A percentile compares a stretch with the other conserved stretches of the same genome.
phyloP scores from a whole-genome alignment of 2,797 vertebrate species.

The Enteromius viviparus region DNA sequence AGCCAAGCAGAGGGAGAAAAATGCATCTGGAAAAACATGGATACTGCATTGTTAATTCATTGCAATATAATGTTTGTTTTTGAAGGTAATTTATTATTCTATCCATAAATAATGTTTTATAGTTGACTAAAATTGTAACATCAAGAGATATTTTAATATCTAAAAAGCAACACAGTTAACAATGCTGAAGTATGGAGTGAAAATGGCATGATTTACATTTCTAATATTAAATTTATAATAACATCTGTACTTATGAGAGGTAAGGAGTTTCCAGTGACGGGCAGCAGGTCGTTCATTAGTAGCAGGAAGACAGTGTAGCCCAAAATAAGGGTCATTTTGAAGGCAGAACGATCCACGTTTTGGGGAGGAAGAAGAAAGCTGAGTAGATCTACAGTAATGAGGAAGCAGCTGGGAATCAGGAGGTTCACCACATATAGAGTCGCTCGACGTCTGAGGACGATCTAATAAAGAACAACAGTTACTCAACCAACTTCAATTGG shows the following conservation, averaged over 20 bases:
- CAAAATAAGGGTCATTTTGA: constrained; percentile 83
- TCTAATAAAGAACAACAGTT: constrained; percentile 42
- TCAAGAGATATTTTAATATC: background rate
- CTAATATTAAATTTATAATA: no score
- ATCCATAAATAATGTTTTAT: background rate
- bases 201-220: constrained; percentile 59
- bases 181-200: background rate
- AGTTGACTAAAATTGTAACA: background rate
- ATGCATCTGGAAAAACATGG: constrained; percentile 65
- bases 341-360: constrained; percentile 71
- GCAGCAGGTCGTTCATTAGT: constrained; percentile 79
- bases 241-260: constrained; percentile 73
- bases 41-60: background rate
- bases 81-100: background rate
- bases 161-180: background rate
- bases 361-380: constrained; percentile 81
- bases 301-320: constrained; percentile 82
- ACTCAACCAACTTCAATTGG: background rate
- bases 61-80: background rate
- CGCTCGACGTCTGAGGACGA: constrained; percentile 70
- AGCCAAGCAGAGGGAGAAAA: constrained; percentile 77
- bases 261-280: constrained; percentile 71
- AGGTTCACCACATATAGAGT: constrained; percentile 76
- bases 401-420: constrained; percentile 78
- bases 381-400: constrained; percentile 80